Base-by-base conservation (phyloP, 2,797 vertebrate species). In the Neostethus bicornis region DNA sequence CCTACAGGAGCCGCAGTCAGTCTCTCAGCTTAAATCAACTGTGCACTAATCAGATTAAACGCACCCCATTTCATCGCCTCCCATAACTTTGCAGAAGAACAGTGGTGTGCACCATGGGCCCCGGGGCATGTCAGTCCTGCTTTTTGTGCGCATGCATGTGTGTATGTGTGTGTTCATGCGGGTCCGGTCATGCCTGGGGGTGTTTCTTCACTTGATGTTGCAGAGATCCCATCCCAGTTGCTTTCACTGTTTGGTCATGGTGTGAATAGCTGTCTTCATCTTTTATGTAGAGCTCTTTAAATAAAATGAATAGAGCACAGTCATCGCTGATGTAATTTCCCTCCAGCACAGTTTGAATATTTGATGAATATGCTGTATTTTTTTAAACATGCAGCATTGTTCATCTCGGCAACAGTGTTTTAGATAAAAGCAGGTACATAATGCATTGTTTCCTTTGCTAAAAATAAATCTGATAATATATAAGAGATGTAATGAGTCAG, bases 31-130 rank as follows among this genome's bases (percentile, higher is more conserved):
- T 84, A 89, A 88, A 90, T 89, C 85, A 85, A 60, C 59, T 72
- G 43, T 75, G 79, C 51, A 37, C 66, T 83, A 87, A 90, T 87
- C 72, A 67, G 51, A 87, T 90, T 90, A 84, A 81, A 75, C 26
- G 11, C 81, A 78, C 59, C 61, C 77, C 83, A 87, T 91, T 91
- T 90, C 87, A 81, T 81, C 55, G 62, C 77, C 64, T 79, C 70
- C 77, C 75, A 57, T 80, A 71, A 70, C 75, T 69, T 69, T 66
- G 70, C 76, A 41, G 72, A 42, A 34, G 70, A 75, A 62, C 61
- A 52, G 51, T 32, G 75, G 51, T 51, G 65, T 37, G 55, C 54
- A 39, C 73, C 50, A 48, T 17, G 32, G n/a, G 61, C 83, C 71
- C 19, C 1, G 0, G 70, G 80, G 61, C 47, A 21, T 31, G 23